Percentiles rank a stretch among this genome's conserved stretches.
These are phyloP conservation scores for Garra rufa DNA, from an alignment of 2,113 vertebrate genomes.

Conservation along the genomic window DNA sequence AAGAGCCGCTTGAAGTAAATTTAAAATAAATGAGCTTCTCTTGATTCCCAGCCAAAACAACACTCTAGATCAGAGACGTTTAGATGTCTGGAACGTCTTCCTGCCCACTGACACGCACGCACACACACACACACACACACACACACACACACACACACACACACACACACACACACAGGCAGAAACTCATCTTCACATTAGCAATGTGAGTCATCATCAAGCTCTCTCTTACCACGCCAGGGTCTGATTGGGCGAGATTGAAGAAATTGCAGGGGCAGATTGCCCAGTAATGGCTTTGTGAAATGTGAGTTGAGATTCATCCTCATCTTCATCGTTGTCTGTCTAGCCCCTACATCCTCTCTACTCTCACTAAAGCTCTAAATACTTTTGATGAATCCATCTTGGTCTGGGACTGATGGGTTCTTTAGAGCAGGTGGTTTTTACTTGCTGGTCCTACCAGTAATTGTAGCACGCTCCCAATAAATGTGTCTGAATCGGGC, in stretches of 20 bases:
- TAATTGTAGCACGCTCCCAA: neutral
- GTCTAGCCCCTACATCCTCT: constrained; percentile 20
- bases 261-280: constrained; percentile 51
- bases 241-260: constrained; percentile 43
- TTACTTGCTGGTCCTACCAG: constrained; percentile 15
- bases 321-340: constrained; percentile 32
- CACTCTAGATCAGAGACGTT: constrained; percentile 17
- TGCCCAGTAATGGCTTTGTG: constrained; percentile 56
- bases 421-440: constrained; percentile 29
- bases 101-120: constrained; percentile 23
- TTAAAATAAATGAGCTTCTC: constrained; percentile 22
- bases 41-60: constrained; percentile 43
- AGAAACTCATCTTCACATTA: constrained; percentile 40
- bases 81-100: constrained; percentile 12
- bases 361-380: constrained; percentile 21
- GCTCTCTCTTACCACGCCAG: constrained; percentile 18
- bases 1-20: neutral
- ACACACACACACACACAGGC: constrained; percentile 26
- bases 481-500: constrained; percentile 19
- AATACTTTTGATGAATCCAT: constrained; percentile 43
- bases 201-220: constrained; percentile 31
- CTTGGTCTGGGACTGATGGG: constrained; percentile 23
- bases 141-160: constrained; percentile 28
- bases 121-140: constrained; percentile 36
- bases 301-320: constrained; percentile 49